These are phyloP conservation scores for Megaceryle maxima DNA, from an alignment of 2,113 vertebrate genomes.

Conservation along the genomic window DNA sequence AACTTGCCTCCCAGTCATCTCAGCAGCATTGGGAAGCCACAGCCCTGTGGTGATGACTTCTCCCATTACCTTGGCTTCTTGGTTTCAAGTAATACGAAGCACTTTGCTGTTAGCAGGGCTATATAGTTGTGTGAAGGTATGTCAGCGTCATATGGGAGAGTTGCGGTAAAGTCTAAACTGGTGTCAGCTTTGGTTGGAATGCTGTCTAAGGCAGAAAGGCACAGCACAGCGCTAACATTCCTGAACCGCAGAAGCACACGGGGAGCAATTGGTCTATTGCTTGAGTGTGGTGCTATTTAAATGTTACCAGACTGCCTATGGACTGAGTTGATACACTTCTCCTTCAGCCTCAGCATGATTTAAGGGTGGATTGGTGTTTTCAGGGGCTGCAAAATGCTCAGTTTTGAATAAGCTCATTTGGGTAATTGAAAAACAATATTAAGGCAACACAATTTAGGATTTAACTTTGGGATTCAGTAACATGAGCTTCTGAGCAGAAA, in stretches of 20 bases:
- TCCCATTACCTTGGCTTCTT: not conserved
- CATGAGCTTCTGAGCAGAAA: not conserved
- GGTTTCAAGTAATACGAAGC: not conserved
- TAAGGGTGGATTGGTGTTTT: not conserved
- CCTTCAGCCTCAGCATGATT: not conserved
- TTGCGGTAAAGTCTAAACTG: not conserved
- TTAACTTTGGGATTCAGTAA: not conserved
- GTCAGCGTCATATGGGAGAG: not conserved
- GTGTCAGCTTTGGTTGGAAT: not conserved
- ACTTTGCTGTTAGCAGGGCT: not conserved
- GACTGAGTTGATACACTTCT: not conserved
- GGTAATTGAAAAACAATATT: not conserved
- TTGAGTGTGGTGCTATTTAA: not conserved
- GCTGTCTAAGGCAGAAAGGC: not conserved
- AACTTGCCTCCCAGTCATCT: fast-evolving
- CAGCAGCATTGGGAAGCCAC: not conserved
- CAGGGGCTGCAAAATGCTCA: not conserved
- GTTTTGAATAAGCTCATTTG: not conserved
- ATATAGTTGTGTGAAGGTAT: not conserved
- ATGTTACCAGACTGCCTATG: not conserved
- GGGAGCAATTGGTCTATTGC: not conserved
- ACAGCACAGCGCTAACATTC: not conserved
- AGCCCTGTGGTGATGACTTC: not conserved
- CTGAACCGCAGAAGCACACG: not conserved
- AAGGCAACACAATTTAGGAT: not conserved